Evolutionary conservation across 2,888 invertebrate genomes (phyloP), one percentile per base, ranked within the genome.

Genomic region (Acanthoscelides obtectus): DNA sequence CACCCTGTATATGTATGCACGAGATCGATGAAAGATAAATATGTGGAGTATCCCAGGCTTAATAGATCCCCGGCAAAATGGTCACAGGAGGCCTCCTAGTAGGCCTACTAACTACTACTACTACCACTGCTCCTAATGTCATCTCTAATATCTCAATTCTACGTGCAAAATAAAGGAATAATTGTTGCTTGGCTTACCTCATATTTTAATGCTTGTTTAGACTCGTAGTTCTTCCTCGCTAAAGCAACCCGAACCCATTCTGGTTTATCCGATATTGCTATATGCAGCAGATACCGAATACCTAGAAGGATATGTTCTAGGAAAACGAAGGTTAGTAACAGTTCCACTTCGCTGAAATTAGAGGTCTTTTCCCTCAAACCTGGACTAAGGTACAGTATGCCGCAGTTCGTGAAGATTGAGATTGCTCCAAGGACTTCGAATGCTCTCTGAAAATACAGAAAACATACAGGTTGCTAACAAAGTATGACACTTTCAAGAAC

Each of bases 371-470:
- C 77, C 64, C 89, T 87, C 67, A 92, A 87, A 77, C 90, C 88
- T 5, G 92, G 91, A 74, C 90, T 91, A 74, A 93, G 86, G 77
- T 90, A 92, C 65, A 94, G 86, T 68, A 94, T 84, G 0, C 92
- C 92, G 81, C 92, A 92, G 84, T 94, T 94, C 71, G 93, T 93
- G 80, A 93, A 88, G 75, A 94, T 90, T 0, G 91, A 89, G 77
- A 93, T 86, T 0, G 88, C 88, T 63, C 91, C 91, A 73, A 93
- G 87, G 45, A 91, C 87, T 83, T 91, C 91, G 84, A 92, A 91
- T 2, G 90, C 89, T 77, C 87, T 85, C 90, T 90, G 83, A 67
- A 78, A 77, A 66, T 66, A 0, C 25, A 68, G 27, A 27, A 21
- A 45, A 22, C 20, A 20, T 2, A 12, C 68, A 68, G 68, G 20